Conservation (phyloP, 2,888 invertebrate genomes). For the Chaetoderma sp. region DNA sequence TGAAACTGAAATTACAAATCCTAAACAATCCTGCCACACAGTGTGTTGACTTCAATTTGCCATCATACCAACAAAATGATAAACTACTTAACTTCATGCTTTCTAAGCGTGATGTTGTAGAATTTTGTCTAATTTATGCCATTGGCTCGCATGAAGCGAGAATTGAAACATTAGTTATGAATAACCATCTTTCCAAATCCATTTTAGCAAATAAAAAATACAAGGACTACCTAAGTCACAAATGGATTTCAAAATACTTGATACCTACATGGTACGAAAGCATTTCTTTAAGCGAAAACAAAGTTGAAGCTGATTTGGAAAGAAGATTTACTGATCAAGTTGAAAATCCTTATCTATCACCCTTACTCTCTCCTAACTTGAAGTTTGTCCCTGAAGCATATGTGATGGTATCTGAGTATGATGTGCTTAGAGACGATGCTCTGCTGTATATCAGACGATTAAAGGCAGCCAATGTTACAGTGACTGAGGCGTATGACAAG, state of each 20-base stretch:
- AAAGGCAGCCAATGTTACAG: not conserved
- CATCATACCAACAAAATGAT: too few species aligned
- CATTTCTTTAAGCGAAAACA: not conserved
- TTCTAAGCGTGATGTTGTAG: not conserved
- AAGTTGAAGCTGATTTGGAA: not conserved
- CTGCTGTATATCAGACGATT: slow-evolving; percentile 1
- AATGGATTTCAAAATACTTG: not conserved
- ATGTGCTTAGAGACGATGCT: slow-evolving; percentile 2
- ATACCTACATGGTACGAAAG: not conserved
- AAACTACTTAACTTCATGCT: not conserved
- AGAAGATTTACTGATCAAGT: not conserved
- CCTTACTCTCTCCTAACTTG: not conserved
- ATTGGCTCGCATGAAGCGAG: too few species aligned
- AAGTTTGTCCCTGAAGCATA: not conserved
- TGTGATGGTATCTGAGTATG: not conserved
- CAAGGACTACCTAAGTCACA: not conserved
- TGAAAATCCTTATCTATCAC: not conserved
- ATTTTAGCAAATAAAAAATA: too few species aligned
- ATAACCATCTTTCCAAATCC: too few species aligned
- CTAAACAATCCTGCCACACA: slow-evolving; percentile 5
- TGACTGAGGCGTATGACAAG: not conserved
- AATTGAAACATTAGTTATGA: too few species aligned
- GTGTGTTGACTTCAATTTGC: not conserved
- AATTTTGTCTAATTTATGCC: too few species aligned
- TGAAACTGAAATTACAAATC: not conserved